Evolutionary conservation across 2,797 vertebrate species (phyloP).

Genomic region (Anguilla megastoma): DNA sequence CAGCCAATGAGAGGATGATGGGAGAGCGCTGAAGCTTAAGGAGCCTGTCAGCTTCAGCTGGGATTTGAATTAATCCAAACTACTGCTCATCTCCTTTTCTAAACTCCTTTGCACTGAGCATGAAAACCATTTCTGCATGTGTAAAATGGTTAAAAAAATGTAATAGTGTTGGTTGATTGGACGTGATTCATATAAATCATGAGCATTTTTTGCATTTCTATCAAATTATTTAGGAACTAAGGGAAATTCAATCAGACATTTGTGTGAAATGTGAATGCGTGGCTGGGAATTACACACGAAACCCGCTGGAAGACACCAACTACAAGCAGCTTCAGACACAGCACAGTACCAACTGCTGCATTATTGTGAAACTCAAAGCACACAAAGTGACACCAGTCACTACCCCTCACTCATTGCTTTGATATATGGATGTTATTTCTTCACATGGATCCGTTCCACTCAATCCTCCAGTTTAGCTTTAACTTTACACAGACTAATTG

Average conservation of each 20-base stretch:
- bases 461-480: not conserved
- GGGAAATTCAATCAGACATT: not conserved
- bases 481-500: not conserved
- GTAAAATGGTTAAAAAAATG: not conserved
- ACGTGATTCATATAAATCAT: not conserved
- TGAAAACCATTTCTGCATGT: not conserved
- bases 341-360: not conserved
- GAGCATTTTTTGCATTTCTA: not conserved
- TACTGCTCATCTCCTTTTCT: slow-evolving; percentile 23
- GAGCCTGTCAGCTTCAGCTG: slow-evolving; percentile 43
- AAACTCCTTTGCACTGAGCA: slow-evolving; percentile 4
- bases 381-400: too few species aligned
- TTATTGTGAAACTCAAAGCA: not conserved
- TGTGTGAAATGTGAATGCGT: not conserved
- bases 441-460: not conserved
- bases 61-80: slow-evolving; percentile 42
- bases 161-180: not conserved
- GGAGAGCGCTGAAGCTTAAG: slow-evolving; percentile 51
- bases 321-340: not conserved
- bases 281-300: not conserved
- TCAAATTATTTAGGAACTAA: not conserved
- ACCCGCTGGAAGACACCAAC: not conserved
- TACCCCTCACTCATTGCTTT: slow-evolving; percentile 4
- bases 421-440: not conserved
- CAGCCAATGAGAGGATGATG: slow-evolving; percentile 54